These are phyloP conservation scores for Nephrotoma flavescens DNA, from an alignment of 2,888 invertebrate species.

Conservation along the genomic window DNA sequence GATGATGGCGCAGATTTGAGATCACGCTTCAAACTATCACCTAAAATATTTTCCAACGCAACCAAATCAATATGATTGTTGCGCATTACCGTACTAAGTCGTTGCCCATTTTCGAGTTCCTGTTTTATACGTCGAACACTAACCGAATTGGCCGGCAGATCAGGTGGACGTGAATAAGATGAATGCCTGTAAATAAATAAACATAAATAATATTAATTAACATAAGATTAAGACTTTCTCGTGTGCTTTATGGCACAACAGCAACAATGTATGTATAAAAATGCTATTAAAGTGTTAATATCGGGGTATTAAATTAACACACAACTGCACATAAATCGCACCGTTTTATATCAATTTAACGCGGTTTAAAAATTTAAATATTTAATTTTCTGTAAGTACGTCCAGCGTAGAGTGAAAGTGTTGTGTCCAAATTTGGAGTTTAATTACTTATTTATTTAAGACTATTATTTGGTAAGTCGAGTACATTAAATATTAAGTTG, in stretches of 20 bases:
- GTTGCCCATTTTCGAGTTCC: slow-evolving; percentile 38
- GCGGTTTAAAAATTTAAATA: neutral
- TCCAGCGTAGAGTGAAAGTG: neutral
- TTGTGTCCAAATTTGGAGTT: neutral
- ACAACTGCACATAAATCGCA: neutral
- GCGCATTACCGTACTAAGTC: slow-evolving; percentile 36
- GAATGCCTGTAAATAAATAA: slow-evolving; percentile 5
- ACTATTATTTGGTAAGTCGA: neutral
- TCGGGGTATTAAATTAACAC: too few species aligned
- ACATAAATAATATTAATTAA: neutral
- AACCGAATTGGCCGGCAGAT: slow-evolving; percentile 35
- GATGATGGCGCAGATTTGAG: neutral
- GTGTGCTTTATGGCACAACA: neutral
- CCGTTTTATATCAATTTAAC: neutral
- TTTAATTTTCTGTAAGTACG: neutral
- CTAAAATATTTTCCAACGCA: slow-evolving; percentile 36
- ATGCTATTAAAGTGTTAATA: neutral
- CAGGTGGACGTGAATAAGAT: slow-evolving; percentile 19
- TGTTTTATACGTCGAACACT: slow-evolving; percentile 39
- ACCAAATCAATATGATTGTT: slow-evolving; percentile 39
- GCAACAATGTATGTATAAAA: neutral
- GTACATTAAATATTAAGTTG: neutral
- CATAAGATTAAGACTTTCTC: neutral
- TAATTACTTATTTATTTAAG: neutral
- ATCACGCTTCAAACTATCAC: slow-evolving; percentile 10